Evolutionary conservation across 2,888 invertebrate species (phyloP).

Genomic region (Vandiemenella viatica): DNA sequence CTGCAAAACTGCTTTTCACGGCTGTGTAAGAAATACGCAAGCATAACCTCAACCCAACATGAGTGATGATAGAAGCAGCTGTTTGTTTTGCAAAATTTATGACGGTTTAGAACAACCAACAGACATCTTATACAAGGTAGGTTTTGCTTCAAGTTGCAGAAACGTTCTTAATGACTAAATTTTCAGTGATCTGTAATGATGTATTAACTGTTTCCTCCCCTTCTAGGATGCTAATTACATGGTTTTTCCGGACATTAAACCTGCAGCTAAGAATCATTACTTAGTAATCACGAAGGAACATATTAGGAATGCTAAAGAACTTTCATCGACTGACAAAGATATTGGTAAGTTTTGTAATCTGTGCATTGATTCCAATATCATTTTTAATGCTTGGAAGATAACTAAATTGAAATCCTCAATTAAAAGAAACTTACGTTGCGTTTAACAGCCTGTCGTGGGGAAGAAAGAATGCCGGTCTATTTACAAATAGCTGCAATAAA

Average conservation of each 20-base stretch:
- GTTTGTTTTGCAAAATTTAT: constrained; percentile 62
- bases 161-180: too few species aligned
- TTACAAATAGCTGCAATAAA: too few species aligned
- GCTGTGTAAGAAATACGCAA: too few species aligned
- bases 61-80: constrained; percentile 28
- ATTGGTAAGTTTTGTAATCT: constrained; percentile 43
- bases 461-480: too few species aligned
- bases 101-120: constrained; percentile 40
- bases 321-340: constrained; percentile 47
- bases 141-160: background rate
- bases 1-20: too few species aligned
- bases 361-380: background rate
- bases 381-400: too few species aligned
- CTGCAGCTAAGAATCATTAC: constrained; percentile 64
- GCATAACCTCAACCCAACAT: too few species aligned
- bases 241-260: constrained; percentile 70
- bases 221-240: constrained; percentile 50
- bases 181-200: too few species aligned
- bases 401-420: too few species aligned
- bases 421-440: too few species aligned
- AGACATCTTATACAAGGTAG: constrained; percentile 46
- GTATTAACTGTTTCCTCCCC: too few species aligned
- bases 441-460: too few species aligned
- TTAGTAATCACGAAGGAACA: constrained; percentile 65
- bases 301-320: constrained; percentile 53